Evolutionary conservation across 2,113 vertebrate species (phyloP), one percentile per base, ranked within the genome.

Genomic region (Meleagris gallopavo): DNA sequence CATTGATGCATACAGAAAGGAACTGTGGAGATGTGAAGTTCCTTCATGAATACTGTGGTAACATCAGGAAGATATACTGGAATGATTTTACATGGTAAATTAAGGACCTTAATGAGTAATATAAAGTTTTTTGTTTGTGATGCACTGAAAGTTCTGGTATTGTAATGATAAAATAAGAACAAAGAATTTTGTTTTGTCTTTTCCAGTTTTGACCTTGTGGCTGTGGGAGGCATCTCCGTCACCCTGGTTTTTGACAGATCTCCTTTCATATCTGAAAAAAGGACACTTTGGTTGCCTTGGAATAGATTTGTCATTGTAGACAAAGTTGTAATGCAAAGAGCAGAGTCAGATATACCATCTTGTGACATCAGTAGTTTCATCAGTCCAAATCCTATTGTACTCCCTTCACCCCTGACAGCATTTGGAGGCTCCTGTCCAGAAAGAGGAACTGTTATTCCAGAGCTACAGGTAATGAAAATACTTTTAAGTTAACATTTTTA

Each of bases 271-370:
- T 96, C 98, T 75, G 98, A 99, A 96, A 99, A 98, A 88, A 98
- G 98, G 87, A 99, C 99, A 6, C 96, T 99, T 76, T 99, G 99
- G 99, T 98, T 99, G 60, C 99, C 99, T 36, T 99, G 99, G 99
- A 99, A 99, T 96, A 98, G 98, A 95, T 99, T 99, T 94, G 96
- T 99, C 91, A 98, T 99, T 24, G 95, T 99, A 93, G 99, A 99
- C 92, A 99, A 99, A 96, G 99, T 99, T 73, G 97, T 97, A 85
- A 99, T 99, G 99, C 98, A 98, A 93, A 98, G 98, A 96, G 97
- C 97, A 58, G 97, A 98, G 19, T 78, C 78, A 4, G 97, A 98
- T 14, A 13, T 95, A 40, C 97, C 98, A 7, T 97, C 98, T 55
- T 99, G 99, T 93, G 99, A 99, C 87, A 94, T 99, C 86, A 98